Evolutionary conservation across 1,140 invertebrate species (phyloP).

Genomic region (Panulirus ornatus): DNA sequence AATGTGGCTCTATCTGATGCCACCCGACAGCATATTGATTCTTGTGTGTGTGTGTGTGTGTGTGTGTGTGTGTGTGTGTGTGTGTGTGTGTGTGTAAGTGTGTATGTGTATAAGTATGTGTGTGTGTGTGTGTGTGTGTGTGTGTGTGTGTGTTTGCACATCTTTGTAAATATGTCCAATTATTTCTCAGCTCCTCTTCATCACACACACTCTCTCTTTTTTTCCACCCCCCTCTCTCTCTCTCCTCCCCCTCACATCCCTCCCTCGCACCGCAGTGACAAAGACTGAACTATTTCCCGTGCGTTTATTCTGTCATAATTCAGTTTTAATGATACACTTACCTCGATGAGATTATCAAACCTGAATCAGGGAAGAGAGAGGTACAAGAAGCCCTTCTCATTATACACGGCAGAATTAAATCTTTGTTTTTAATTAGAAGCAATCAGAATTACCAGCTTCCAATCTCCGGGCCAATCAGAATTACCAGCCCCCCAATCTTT

Average conservation of each 20-base stretch:
- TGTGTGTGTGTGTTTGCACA: neutral
- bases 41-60: conserved; percentile 37
- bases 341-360: too few relatives aligned
- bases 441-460: too few relatives aligned
- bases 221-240: neutral
- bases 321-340: too few relatives aligned
- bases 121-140: neutral
- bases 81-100: conserved; percentile 28
- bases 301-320: too few relatives aligned
- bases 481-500: too few relatives aligned
- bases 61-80: conserved; percentile 47
- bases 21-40: conserved; percentile 39
- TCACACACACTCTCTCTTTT: neutral
- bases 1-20: conserved; percentile 40
- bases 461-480: too few relatives aligned
- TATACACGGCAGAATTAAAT: too few relatives aligned
- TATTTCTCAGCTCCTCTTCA: neutral
- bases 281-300: neutral
- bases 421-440: too few relatives aligned
- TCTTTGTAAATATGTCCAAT: neutral
- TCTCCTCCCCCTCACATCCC: neutral
- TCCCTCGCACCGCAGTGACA: neutral
- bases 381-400: too few relatives aligned
- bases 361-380: too few relatives aligned
- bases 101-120: neutral